Base-by-base conservation (phyloP, 2,888 invertebrate species). In the Macrosoma leucophasiata region DNA sequence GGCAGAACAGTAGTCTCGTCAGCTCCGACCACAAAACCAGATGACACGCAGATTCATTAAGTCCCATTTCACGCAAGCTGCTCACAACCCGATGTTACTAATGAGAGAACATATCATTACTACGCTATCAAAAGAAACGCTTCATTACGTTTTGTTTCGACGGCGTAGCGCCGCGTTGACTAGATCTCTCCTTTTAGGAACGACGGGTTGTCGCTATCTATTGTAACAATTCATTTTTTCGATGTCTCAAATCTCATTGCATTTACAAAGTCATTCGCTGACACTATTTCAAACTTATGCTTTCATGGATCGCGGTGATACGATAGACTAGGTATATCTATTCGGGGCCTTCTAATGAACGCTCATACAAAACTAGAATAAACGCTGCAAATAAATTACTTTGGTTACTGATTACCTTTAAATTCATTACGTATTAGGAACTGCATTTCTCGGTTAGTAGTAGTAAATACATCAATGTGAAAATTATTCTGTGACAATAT, bases 351-450 rank as follows among this genome's bases (percentile, higher is more conserved):
- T 46, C 64, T 60, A 55, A 62, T 55, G 57, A 66, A 50, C 31
- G 31, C 37, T 43, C 28, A 36, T 62, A 61, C 36, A 58, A 59
- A 67, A 65, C 59, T 60, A 57, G 46, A 55, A 51, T 49, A 62
- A 58, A 57, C 50, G 53, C 54, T 56, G 58, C 52, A 62, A 73
- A 67, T 64, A 62, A 74, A 67, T 66, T 61, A 66, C 52, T 67
- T 57, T 58, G 56, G 65, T 68, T 63, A 63, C 69, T 70, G 55
- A 48, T 62, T n/a, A n/a, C n/a, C n/a, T n/a, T n/a, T n/a, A n/a
- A n/a, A n/a, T 57, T 64, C 57, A 66, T 68, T 68, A 63, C 58
- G 51, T 67, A 70, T 68, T 82, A 84, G 82, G 82, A 84, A 84
- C 82, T 82, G 77, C 61, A 58, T 58, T 69, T 72, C 59, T 68